Evolutionary conservation across 1,140 invertebrate species (phyloP), one percentile per base, ranked within the genome.

Genomic region (Brachionus paranguensis): DNA sequence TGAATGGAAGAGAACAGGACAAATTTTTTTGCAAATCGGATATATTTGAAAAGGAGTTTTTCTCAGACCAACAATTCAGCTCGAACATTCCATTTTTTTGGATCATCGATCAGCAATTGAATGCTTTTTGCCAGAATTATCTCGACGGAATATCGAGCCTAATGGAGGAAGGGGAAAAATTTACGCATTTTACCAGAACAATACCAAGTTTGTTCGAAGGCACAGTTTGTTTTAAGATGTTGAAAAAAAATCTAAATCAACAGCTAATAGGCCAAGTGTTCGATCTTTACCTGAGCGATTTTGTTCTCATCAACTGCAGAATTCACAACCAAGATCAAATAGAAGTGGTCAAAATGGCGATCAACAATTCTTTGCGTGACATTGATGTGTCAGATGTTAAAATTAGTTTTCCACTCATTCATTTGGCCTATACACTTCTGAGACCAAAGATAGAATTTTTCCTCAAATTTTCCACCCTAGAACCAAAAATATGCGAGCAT

Each of bases 81-180:
- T 43, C 78, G 12, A 64, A 11, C 3, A 45, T 81, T 12, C 78
- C 78, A 81, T 81, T 81, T 45, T 47, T 64, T 81, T 81, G 78
- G 78, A 29, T 65, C 5, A 64, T 81, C 3, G 33, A 64, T 1
- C 5, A 81, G 12, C 50, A 81, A 20, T 81, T 81, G 10, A 68
- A 81, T n/a, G 17, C 55, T n/a, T 43, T 81, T 43, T 20, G 50
- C 24, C 53, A 17, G 24, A 68, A 29, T 33, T 81, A 64, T 41
- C 20, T 64, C 8, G 45, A 47, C 45, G n/a, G 43, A 14, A 17
- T 76, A n/a, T 27, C 20, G 3, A 47, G 33, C 2, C 14, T 5
- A 7, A 24, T 76, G 27, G 43, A 76, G 10, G 20, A 50, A 50
- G 14, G 27, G 1, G 43, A 76, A 29, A 76, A 29, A 29, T 2